Evolutionary conservation across 2,797 vertebrate species (phyloP).

Genomic region (Propithecus deckenii): DNA sequence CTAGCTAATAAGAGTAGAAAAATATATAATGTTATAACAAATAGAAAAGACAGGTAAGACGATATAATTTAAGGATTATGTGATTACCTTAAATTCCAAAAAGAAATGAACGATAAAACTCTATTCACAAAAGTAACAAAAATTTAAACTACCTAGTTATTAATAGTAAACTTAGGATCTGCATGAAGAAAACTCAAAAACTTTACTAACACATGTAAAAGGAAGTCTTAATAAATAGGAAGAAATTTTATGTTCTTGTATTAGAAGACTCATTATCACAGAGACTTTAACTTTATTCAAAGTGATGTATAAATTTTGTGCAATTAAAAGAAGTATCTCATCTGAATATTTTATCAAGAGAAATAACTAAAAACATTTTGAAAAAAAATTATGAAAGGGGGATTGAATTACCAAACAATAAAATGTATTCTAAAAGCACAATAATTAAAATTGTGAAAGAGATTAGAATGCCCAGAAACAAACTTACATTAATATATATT

Average conservation of each 20-base stretch:
- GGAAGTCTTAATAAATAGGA: not conserved
- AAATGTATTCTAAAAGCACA: not conserved
- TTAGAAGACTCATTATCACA: not conserved
- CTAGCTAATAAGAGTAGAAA: not conserved
- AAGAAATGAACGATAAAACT: not conserved
- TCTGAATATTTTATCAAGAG: not conserved
- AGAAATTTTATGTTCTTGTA: not conserved
- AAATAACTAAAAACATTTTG: constrained; percentile 12
- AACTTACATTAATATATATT: not conserved
- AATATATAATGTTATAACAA: not conserved
- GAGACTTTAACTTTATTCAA: not conserved
- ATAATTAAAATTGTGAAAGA: not conserved
- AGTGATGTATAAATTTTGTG: not conserved
- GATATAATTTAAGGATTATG: not conserved
- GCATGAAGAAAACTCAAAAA: not conserved
- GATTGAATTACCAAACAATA: not conserved
- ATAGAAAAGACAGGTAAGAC: not conserved
- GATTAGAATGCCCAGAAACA: not conserved
- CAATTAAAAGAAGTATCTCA: not conserved
- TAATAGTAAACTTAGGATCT: not conserved
- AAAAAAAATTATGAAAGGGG: not conserved
- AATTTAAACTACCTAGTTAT: not conserved
- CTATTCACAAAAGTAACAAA: not conserved
- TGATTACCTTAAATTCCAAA: not conserved
- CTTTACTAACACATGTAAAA: not conserved